phyloP scores from a whole-genome alignment of 2,888 invertebrate genomes.

The Agrochola macilenta region DNA sequence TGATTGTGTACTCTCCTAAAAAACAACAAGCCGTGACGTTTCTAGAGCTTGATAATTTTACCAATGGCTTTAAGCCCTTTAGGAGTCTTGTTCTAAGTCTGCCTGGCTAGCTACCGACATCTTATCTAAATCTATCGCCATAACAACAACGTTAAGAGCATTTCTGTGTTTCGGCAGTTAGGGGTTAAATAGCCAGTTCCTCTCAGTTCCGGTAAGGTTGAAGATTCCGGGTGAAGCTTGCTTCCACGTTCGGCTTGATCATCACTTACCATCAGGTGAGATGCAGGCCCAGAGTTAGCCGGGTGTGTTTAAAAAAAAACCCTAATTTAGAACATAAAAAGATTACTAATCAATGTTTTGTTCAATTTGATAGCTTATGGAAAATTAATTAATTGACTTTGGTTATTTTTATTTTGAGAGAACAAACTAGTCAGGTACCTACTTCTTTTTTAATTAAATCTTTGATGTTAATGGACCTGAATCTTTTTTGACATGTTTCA shows the following conservation, averaged over 20 bases:
- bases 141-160: too few species aligned
- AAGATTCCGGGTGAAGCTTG: too few species aligned
- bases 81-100: too few species aligned
- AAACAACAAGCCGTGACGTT: background rate
- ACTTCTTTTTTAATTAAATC: slow-evolving; percentile 28
- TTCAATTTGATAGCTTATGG: slow-evolving; percentile 30
- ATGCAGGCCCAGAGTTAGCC: too few species aligned
- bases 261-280: too few species aligned
- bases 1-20: background rate
- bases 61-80: slow-evolving; percentile 18
- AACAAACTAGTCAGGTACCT: slow-evolving; percentile 19
- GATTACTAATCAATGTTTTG: slow-evolving; percentile 13
- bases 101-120: too few species aligned
- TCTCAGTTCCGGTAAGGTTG: too few species aligned
- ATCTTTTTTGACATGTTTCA: slow-evolving; percentile 53
- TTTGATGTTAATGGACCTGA: slow-evolving; percentile 29
- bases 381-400: slow-evolving; percentile 11
- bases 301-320: too few species aligned
- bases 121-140: too few species aligned
- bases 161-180: too few species aligned
- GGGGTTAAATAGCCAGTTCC: too few species aligned
- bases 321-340: slow-evolving; percentile 11
- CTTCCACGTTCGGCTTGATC: too few species aligned
- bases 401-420: slow-evolving; percentile 7
- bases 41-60: slow-evolving; percentile 17